Conservation (phyloP, 2,113 vertebrate genomes). For the Megaceryle torquata region DNA sequence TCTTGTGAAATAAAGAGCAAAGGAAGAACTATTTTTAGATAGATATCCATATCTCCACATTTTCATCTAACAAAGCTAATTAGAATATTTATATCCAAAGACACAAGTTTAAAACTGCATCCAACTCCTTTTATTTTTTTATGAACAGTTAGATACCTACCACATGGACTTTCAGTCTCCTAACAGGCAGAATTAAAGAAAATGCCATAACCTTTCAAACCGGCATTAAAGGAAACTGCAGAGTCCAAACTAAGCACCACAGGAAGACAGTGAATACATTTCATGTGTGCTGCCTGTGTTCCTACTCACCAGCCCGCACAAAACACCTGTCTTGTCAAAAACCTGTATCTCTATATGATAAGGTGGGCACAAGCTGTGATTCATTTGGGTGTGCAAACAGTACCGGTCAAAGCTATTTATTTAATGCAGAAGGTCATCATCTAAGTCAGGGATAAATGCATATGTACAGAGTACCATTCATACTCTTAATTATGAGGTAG, state of each 20-base stretch:
- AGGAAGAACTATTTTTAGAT: neutral
- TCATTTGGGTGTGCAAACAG: neutral
- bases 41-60: neutral
- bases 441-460: neutral
- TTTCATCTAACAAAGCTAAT: neutral
- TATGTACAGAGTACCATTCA: neutral
- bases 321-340: neutral
- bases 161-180: neutral
- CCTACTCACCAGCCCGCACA: neutral
- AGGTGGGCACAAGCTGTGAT: neutral
- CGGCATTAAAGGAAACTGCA: neutral
- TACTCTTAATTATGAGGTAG: neutral
- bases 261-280: neutral
- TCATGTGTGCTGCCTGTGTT: neutral
- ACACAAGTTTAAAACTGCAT: neutral
- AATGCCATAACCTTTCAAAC: neutral
- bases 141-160: neutral
- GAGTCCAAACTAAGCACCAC: neutral
- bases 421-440: rapidly evolving
- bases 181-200: neutral
- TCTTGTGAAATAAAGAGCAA: neutral
- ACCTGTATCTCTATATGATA: neutral
- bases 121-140: neutral
- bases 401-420: neutral
- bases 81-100: neutral